Conservation (phyloP, 92 coral and sea anemone species). For the Epizoanthus rinbou region DNA sequence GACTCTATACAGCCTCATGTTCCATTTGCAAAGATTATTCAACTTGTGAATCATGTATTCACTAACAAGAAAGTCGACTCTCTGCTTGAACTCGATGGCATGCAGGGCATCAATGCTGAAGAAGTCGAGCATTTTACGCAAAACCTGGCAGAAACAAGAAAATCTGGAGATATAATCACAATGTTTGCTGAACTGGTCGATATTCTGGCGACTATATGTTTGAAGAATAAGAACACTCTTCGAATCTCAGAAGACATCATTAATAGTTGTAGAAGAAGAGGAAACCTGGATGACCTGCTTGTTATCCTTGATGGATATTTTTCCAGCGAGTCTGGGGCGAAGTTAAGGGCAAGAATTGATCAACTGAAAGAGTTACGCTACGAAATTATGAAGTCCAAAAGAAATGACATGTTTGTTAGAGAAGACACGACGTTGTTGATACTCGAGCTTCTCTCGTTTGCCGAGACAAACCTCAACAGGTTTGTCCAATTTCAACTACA, state of each 20-base stretch:
- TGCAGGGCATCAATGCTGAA: slow-evolving; percentile 5
- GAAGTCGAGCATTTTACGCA: background rate
- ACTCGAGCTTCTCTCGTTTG: slow-evolving; percentile 14
- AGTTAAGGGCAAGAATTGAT: slow-evolving; percentile 16
- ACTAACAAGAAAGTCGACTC: background rate
- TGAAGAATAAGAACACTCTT: background rate
- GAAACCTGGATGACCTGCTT: background rate
- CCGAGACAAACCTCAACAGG: background rate
- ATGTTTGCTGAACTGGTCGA: slow-evolving; percentile 17
- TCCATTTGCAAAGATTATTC: background rate
- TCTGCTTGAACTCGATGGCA: slow-evolving; percentile 5
- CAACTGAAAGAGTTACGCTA: slow-evolving; percentile 11
- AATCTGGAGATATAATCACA: background rate
- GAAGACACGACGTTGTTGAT: slow-evolving; percentile 20
- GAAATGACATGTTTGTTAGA: background rate
- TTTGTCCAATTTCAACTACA: slow-evolving; percentile 14
- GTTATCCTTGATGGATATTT: background rate
- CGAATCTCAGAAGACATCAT: background rate
- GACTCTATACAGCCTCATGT: background rate
- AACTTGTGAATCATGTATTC: background rate
- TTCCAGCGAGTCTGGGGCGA: background rate
- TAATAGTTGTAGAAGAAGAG: slow-evolving; percentile 8
- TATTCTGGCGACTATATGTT: slow-evolving; percentile 2
- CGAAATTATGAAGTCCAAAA: slow-evolving; percentile 4
- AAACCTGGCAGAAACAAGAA: background rate